Conservation (phyloP, 2,888 invertebrate species). For the Mesorhabditis spiculigera region DNA sequence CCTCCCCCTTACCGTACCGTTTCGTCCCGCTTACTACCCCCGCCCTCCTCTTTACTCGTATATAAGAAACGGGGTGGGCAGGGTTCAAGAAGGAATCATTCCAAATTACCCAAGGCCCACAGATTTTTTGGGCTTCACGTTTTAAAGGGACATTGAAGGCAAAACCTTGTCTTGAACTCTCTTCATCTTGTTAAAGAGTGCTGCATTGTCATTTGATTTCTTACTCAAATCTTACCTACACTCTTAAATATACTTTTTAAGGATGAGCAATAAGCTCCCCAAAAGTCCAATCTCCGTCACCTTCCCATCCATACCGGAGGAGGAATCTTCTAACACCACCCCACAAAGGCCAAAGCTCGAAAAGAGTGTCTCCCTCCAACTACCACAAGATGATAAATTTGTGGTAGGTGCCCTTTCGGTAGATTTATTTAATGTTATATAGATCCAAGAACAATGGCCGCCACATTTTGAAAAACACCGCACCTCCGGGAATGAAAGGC, state of each 20-base stretch:
- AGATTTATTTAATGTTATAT: neutral
- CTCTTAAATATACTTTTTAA: neutral
- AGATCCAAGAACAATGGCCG: neutral
- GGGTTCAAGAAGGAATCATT: too few relatives aligned
- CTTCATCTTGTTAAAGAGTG: too few relatives aligned
- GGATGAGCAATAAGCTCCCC: conserved; percentile 4
- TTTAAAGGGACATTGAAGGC: too few relatives aligned
- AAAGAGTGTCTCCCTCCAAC: neutral
- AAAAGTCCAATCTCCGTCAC: neutral
- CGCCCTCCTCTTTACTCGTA: too few relatives aligned
- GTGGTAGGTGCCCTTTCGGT: neutral
- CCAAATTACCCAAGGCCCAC: too few relatives aligned
- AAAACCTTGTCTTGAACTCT: too few relatives aligned
- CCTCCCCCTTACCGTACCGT: too few relatives aligned
- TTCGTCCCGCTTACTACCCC: too few relatives aligned
- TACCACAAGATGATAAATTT: neutral
- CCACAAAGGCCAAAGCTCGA: neutral
- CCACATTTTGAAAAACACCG: neutral
- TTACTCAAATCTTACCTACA: too few relatives aligned
- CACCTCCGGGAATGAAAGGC: neutral
- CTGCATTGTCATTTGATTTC: too few relatives aligned
- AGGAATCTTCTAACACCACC: neutral
- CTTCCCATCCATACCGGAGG: neutral
- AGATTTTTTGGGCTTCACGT: too few relatives aligned
- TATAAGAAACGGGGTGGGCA: too few relatives aligned